Conservation (phyloP, 2,888 invertebrate species). For the Megalurothrips usitatus region DNA sequence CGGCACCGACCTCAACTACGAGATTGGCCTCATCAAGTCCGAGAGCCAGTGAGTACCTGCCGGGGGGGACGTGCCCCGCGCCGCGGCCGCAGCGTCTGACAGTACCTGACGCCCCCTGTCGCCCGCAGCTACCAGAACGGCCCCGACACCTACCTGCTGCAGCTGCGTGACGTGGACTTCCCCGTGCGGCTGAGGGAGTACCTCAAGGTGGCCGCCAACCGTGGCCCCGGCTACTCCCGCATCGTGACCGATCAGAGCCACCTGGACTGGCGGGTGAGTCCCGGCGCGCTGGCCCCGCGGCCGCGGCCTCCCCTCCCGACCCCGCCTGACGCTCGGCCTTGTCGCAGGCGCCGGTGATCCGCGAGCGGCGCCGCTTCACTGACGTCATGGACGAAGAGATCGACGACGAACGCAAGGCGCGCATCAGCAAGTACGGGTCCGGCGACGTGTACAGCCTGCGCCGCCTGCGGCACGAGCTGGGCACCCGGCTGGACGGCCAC, state of each 20-base stretch:
- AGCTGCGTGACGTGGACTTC: constrained; percentile 88
- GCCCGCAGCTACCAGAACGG: constrained; percentile 83
- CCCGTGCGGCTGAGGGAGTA: constrained; percentile 89
- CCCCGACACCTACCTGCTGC: constrained; percentile 92
- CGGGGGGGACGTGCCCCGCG: background rate
- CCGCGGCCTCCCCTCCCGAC: background rate
- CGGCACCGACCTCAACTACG: constrained; percentile 61
- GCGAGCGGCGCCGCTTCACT: constrained; percentile 84
- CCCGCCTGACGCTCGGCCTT: background rate
- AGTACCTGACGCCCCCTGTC: background rate
- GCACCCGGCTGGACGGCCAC: constrained; percentile 76
- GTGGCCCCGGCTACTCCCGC: constrained; percentile 61
- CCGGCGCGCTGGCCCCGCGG: background rate
- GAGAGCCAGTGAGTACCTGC: constrained; percentile 76
- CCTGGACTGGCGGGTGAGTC: constrained; percentile 66
- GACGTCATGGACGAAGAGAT: constrained; percentile 96
- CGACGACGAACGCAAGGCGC: constrained; percentile 77
- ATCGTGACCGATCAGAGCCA: constrained; percentile 37
- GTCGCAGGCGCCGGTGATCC: constrained; percentile 73
- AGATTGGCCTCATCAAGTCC: constrained; percentile 71
- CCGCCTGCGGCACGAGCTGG: constrained; percentile 76
- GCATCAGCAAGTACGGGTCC: constrained; percentile 72
- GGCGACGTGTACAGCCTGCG: constrained; percentile 65
- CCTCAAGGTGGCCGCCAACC: constrained; percentile 83
- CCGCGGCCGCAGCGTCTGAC: background rate